Conservation (phyloP, 1,140 invertebrate genomes). For the Eurosta solidaginis region DNA sequence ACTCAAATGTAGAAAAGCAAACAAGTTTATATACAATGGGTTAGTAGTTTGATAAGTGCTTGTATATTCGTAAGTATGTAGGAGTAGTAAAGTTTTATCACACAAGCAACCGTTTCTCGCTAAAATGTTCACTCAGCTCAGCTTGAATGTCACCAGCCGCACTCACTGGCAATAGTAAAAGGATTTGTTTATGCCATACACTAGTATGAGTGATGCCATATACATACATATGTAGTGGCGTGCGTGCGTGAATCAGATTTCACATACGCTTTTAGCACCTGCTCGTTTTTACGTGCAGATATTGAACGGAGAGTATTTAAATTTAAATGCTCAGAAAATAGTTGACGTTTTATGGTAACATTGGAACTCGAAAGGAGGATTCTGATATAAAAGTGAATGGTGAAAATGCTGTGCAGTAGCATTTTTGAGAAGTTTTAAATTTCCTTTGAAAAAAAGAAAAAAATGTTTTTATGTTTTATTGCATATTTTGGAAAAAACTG, state of each 20-base stretch:
- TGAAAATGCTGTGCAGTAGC: too few species aligned
- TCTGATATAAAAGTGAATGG: too few species aligned
- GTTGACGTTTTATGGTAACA: neutral
- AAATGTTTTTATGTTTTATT: neutral
- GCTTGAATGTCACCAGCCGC: neutral
- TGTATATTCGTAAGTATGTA: too few species aligned
- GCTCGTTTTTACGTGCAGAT: neutral
- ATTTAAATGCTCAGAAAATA: neutral
- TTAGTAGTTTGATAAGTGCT: too few species aligned
- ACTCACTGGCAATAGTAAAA: neutral
- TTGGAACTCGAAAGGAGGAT: neutral
- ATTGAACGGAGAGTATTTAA: neutral
- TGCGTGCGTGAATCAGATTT: neutral
- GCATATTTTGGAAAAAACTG: too few species aligned
- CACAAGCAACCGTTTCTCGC: neutral
- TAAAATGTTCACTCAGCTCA: neutral
- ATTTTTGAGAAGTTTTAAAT: neutral
- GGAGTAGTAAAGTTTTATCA: neutral
- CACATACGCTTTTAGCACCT: neutral
- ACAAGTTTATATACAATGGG: too few species aligned
- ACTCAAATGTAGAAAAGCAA: too few species aligned
- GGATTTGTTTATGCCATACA: neutral
- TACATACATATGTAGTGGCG: neutral
- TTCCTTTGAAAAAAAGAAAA: too few species aligned
- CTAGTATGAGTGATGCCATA: too few species aligned